Base-by-base conservation (phyloP, 2,888 invertebrate genomes). In the Geophilus truncorum region DNA sequence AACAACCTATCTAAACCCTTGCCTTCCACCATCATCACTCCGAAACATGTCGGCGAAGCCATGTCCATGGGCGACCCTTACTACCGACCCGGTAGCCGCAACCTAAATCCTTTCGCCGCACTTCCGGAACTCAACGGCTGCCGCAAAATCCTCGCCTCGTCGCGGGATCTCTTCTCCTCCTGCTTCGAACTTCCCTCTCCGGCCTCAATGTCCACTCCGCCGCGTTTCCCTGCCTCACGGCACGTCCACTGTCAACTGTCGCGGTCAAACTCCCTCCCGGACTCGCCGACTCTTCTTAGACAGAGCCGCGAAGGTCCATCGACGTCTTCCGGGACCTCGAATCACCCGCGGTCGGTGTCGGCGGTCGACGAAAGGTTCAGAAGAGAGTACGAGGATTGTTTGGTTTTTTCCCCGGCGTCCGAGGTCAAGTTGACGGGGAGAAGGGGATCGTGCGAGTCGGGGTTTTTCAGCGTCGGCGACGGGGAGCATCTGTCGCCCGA, bases 391-490 rank as follows among this genome's bases (percentile, higher is more conserved):
- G 57, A 62, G 21, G 57, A 62, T 5, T 62, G 57, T 18, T 7
- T 62, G 21, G 84, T 70, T 82, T 83, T 45, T 62, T 82, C 25
- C 79, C 82, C 25, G 62, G 70, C 40, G 28, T 79, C 18, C 79
- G 62, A 10, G 77, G 78, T 81, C 34, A 84, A 85, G 62, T 82
- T 84, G 32, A 86, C 85, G 85, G 83, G 25, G 87, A 62, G 94
- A 21, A 90, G 94, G 76, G 95, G 93, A 81, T 95, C 94, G 23
- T 94, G 94, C 86, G 95, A 95, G 87, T 93, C 93, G 84, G 95
- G 95, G 23, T 95, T 95, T 86, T 95, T 94, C 90, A 94, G 94
- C 80, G 94, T 93, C 84, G 84, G 94, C 85, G 93, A 93, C 86
- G 93, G 83, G 21, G 83, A 84, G 30, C 85, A 85, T 57, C 82